phyloP scores from a whole-genome alignment of 1,140 invertebrate species.

The Ips typographus region DNA sequence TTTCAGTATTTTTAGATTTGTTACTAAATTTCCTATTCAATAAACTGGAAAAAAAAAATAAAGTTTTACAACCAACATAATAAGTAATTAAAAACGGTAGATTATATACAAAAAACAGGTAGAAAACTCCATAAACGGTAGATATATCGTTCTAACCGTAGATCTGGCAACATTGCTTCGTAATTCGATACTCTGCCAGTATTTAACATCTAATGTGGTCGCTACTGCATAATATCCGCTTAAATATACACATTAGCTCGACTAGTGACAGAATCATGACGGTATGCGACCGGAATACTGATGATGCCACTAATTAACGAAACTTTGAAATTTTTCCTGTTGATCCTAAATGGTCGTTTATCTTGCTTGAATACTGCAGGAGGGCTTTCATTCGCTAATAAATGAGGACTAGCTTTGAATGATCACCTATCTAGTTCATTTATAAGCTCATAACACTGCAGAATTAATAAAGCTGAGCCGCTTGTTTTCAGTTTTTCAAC shows the following conservation, averaged over 20 bases:
- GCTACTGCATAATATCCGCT: constrained; percentile 31
- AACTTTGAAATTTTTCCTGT: constrained; percentile 4
- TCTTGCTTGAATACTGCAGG: constrained; percentile 15
- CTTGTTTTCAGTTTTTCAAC: background rate
- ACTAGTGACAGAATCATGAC: constrained; percentile 23
- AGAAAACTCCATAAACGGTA: too few relatives aligned
- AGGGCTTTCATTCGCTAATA: constrained; percentile 26
- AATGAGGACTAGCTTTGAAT: constrained; percentile 26
- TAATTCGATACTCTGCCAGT: constrained; percentile 24
- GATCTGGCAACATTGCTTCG: background rate
- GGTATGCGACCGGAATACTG: constrained; percentile 17
- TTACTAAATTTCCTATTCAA: too few relatives aligned
- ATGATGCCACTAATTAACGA: background rate
- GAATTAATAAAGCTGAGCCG: background rate
- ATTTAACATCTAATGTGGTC: constrained; percentile 26
- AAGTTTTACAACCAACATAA: too few relatives aligned
- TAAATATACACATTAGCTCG: constrained; percentile 30
- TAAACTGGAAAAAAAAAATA: too few relatives aligned
- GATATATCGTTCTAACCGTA: too few relatives aligned
- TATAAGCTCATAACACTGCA: background rate
- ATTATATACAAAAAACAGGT: too few relatives aligned
- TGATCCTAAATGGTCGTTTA: background rate
- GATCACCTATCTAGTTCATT: constrained; percentile 10
- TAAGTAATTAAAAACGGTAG: too few relatives aligned
- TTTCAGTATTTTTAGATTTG: too few relatives aligned